Evolutionary conservation across 2,888 invertebrate species (phyloP).

Genomic region (Pristionchus exspectatus): DNA sequence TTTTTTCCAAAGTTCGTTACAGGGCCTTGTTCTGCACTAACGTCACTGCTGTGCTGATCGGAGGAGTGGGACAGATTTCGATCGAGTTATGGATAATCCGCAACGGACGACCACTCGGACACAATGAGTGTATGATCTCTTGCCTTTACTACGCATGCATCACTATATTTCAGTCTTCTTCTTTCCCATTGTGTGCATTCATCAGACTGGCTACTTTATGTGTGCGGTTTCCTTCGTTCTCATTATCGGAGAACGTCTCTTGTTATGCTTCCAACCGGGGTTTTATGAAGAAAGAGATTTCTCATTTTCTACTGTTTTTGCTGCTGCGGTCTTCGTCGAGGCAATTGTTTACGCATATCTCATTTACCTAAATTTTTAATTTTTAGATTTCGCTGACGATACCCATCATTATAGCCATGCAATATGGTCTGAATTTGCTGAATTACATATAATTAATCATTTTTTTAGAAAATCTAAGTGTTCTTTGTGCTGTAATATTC

Average conservation of each 20-base stretch:
- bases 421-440: background rate
- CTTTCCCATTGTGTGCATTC: background rate
- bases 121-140: background rate
- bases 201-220: background rate
- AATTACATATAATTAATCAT: background rate
- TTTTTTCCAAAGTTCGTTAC: background rate
- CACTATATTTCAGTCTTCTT: background rate
- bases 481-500: background rate
- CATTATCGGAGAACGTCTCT: background rate
- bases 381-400: background rate
- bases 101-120: background rate
- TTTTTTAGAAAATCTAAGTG: background rate
- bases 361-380: background rate
- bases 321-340: background rate
- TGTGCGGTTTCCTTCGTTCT: background rate
- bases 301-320: background rate
- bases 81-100: background rate
- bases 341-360: background rate
- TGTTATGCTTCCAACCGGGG: background rate
- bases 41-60: background rate
- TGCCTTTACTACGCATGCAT: background rate
- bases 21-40: conserved; percentile 3
- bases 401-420: background rate
- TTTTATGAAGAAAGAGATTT: background rate
- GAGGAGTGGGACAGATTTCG: background rate